These are phyloP conservation scores for Himalopsyche tibetana DNA, from an alignment of 2,888 invertebrate species.

Conservation along the genomic window DNA sequence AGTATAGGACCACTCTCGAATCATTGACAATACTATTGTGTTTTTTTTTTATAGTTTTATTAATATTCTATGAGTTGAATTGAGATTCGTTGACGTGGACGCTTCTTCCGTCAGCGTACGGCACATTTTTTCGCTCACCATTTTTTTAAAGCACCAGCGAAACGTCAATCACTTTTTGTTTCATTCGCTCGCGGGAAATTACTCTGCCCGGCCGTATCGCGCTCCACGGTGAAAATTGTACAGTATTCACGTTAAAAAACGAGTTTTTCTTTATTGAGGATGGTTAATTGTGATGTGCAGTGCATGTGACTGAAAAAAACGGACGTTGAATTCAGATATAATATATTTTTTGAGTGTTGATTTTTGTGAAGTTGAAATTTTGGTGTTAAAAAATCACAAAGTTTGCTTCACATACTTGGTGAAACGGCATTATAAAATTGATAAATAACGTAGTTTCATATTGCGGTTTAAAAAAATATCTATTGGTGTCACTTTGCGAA, in stretches of 20 bases:
- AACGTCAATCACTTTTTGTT: conserved; percentile 64
- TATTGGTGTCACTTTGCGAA: too few species aligned
- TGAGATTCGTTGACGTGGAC: background rate
- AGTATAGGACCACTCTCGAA: too few species aligned
- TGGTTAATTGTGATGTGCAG: background rate
- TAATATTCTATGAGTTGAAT: background rate
- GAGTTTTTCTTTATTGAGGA: background rate
- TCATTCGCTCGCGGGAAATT: conserved; percentile 64
- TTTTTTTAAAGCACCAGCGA: conserved; percentile 22
- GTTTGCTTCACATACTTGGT: too few species aligned
- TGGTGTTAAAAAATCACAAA: too few species aligned
- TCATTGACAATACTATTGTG: too few species aligned
- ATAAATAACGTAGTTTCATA: too few species aligned
- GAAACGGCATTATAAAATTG: too few species aligned
- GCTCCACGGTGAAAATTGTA: conserved; percentile 20
- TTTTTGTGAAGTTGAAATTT: too few species aligned
- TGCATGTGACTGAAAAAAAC: background rate
- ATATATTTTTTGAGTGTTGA: too few species aligned
- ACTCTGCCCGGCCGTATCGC: conserved; percentile 56
- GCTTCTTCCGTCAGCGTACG: conserved; percentile 2
- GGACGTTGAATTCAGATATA: too few species aligned
- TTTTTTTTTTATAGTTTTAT: background rate
- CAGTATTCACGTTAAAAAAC: background rate
- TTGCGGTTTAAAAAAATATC: too few species aligned
- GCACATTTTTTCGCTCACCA: conserved; percentile 11